A percentile compares a stretch with the other conserved stretches of the same genome.
Conservation (phyloP, 2,113 vertebrate species). For the Spermophilus dauricus region DNA sequence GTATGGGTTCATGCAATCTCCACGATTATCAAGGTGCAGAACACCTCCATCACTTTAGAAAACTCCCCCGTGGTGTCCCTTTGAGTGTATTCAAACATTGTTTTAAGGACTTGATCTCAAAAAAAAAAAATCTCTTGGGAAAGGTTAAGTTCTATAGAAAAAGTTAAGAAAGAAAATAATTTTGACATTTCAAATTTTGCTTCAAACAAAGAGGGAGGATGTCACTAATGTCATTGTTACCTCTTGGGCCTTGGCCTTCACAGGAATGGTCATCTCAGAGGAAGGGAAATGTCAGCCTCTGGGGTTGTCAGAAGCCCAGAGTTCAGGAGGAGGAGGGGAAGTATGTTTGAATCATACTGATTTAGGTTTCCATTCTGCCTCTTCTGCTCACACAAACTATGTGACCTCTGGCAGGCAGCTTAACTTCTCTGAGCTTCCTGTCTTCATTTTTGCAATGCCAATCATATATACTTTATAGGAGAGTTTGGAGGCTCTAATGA, state of each 20-base stretch:
- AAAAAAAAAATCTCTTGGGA: not conserved
- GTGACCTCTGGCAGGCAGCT: not conserved
- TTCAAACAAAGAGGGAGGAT: not conserved
- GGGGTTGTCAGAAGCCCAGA: not conserved
- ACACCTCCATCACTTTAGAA: not conserved
- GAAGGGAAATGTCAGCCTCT: not conserved
- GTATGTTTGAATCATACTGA: not conserved
- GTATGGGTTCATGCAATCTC: not conserved
- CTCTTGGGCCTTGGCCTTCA: not conserved
- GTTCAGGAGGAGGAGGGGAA: not conserved
- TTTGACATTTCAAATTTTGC: slow-evolving; percentile 33
- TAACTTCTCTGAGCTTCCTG: not conserved
- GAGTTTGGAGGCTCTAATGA: not conserved
- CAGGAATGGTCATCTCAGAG: not conserved
- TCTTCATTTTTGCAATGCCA: not conserved
- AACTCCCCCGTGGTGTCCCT: not conserved
- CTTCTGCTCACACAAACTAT: not conserved
- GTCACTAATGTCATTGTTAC: not conserved
- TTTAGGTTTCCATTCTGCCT: not conserved
- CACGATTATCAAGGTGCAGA: not conserved
- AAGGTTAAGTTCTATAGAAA: too few species aligned
- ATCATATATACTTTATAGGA: not conserved
- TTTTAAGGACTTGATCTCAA: not conserved
- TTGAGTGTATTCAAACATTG: not conserved
- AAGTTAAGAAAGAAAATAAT: not conserved